Evolutionary conservation across 2,888 invertebrate genomes (phyloP).

Genomic region (Cartodere bifasciata): DNA sequence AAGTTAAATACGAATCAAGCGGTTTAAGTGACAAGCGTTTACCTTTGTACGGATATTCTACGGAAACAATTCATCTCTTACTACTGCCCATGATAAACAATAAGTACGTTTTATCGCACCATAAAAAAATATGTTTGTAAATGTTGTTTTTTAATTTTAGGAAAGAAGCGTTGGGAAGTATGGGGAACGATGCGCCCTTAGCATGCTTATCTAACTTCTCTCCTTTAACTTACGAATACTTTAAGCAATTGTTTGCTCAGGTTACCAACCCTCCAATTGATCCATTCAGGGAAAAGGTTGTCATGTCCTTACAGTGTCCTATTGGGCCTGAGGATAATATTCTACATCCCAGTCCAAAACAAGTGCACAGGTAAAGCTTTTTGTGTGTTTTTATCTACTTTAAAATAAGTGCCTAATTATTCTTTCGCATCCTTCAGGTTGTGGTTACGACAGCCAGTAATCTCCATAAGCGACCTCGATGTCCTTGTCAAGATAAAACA

Average conservation of each 20-base stretch:
- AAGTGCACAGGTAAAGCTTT: conserved; percentile 32
- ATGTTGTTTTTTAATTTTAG: conserved; percentile 45
- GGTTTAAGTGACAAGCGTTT: conserved; percentile 71
- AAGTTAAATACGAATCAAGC: conserved; percentile 36
- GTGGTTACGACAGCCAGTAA: conserved; percentile 86
- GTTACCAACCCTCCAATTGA: conserved; percentile 99
- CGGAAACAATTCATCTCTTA: conserved; percentile 89
- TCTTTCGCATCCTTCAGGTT: conserved; percentile 37
- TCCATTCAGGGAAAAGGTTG: conserved; percentile 96
- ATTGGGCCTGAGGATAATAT: conserved; percentile 95
- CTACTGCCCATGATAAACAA: conserved; percentile 93
- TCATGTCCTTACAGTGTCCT: conserved; percentile 96
- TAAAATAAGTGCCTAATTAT: not conserved
- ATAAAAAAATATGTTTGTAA: no score
- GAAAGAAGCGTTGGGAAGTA: conserved; percentile 96
- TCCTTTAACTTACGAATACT: conserved; percentile 92
- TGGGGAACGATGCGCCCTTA: conserved; percentile 98
- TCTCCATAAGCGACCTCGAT: conserved; percentile 82
- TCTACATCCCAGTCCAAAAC: conserved; percentile 73
- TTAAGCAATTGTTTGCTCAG: conserved; percentile 98
- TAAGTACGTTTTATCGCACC: no score
- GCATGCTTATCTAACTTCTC: conserved; percentile 94
- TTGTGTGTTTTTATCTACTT: not conserved
- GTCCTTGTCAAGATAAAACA: conserved; percentile 73
- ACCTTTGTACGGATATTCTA: conserved; percentile 84